Conservation (phyloP, 2,888 invertebrate genomes). For the Catocala fraxini region DNA sequence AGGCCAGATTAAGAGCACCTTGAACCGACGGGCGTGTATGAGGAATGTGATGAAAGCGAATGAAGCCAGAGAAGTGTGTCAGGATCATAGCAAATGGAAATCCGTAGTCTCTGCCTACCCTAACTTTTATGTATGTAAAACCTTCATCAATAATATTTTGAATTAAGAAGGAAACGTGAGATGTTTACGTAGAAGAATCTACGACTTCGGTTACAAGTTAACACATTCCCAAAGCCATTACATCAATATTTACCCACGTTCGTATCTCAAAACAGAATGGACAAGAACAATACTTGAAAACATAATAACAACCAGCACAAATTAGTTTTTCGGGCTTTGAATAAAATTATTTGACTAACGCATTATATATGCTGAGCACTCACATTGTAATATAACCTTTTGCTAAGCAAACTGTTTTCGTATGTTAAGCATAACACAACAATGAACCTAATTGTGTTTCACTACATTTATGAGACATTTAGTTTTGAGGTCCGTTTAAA, state of each 20-base stretch:
- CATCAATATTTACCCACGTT: constrained; percentile 2
- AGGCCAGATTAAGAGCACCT: too few relatives aligned
- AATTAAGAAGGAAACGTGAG: too few relatives aligned
- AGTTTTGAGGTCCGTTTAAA: constrained; percentile 35
- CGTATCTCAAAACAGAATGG: constrained; percentile 22
- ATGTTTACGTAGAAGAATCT: too few relatives aligned
- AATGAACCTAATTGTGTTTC: constrained; percentile 48
- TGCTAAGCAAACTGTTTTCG: constrained; percentile 51
- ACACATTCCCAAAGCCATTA: not conserved
- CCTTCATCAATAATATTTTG: too few relatives aligned
- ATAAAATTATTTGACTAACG: constrained; percentile 41
- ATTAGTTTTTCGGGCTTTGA: constrained; percentile 46
- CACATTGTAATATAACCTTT: constrained; percentile 39
- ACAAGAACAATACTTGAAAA: constrained; percentile 36
- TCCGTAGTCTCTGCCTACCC: too few relatives aligned
- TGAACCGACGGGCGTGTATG: too few relatives aligned
- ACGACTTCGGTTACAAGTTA: too few relatives aligned
- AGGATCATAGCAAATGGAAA: too few relatives aligned
- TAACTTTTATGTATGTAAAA: too few relatives aligned
- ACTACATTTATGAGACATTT: constrained; percentile 42
- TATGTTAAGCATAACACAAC: constrained; percentile 53
- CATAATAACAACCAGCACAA: constrained; percentile 31
- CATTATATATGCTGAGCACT: constrained; percentile 30
- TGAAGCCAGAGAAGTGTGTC: too few relatives aligned
- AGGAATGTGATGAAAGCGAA: too few relatives aligned